Conservation (phyloP, 2,113 vertebrate genomes). For the Onychorhynchus coronatus region DNA sequence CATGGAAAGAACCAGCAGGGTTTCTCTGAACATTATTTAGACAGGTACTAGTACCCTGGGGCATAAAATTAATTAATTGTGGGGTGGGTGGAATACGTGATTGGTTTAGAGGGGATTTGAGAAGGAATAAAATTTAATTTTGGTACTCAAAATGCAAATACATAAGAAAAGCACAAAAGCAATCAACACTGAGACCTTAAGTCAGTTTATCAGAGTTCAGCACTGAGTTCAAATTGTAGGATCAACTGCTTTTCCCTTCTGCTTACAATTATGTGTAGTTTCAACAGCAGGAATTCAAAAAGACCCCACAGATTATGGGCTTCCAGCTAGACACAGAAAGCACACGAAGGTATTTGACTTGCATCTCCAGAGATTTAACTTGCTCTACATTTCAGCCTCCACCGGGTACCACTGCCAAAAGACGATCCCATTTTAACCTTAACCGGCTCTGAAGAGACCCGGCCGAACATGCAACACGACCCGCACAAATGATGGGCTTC, state of each 20-base stretch:
- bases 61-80: not conserved
- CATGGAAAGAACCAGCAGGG: not conserved
- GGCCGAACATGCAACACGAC: not conserved
- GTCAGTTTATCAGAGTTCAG: not conserved
- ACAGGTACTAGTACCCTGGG: not conserved
- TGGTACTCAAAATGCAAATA: not conserved
- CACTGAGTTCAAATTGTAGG: not conserved
- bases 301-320: not conserved
- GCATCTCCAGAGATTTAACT: not conserved
- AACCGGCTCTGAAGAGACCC: not conserved
- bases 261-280: not conserved
- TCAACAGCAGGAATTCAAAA: not conserved
- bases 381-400: slow-evolving; percentile 14
- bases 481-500: not conserved
- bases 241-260: not conserved
- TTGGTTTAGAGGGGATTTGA: not conserved
- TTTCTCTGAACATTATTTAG: not conserved
- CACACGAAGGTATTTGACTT: not conserved
- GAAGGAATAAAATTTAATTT: not conserved
- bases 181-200: fast-evolving
- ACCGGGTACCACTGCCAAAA: not conserved
- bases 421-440: not conserved
- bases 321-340: not conserved
- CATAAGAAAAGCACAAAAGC: not conserved
- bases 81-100: fast-evolving